phyloP scores from a whole-genome alignment of 2,113 vertebrate genomes.

The Corythornis cristatus region DNA sequence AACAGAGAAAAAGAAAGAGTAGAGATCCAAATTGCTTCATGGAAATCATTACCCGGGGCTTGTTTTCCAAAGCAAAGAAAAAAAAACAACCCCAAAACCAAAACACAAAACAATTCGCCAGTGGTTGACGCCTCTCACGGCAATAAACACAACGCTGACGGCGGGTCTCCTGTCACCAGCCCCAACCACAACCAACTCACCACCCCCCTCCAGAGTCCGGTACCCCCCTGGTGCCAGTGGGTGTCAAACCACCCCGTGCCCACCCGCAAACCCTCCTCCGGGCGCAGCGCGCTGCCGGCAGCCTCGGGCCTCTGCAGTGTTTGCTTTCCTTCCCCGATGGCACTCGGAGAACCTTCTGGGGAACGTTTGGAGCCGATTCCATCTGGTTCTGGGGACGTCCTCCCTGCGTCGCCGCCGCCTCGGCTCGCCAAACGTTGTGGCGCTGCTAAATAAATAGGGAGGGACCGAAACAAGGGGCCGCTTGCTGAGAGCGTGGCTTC shows the following conservation, averaged over 20 bases:
- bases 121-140: background rate
- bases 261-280: background rate
- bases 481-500: conserved; percentile 16
- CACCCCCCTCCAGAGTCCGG: background rate
- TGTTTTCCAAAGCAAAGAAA: background rate
- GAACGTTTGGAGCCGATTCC: background rate
- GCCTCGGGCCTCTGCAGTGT: background rate
- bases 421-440: background rate
- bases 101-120: background rate
- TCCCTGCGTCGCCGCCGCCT: background rate
- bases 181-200: conserved; percentile 23
- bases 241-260: background rate
- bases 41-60: background rate
- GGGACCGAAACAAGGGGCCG: background rate
- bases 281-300: background rate
- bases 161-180: conserved; percentile 24
- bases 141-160: background rate
- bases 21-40: background rate
- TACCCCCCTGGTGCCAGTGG: background rate
- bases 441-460: background rate
- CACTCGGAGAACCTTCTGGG: background rate
- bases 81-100: background rate
- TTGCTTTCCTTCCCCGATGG: background rate
- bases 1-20: background rate
- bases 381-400: background rate